Percentiles rank a stretch among this genome's conserved stretches.
Evolutionary conservation across 2,113 vertebrate species (phyloP).

Genomic region (Microcebus tavaratra): DNA sequence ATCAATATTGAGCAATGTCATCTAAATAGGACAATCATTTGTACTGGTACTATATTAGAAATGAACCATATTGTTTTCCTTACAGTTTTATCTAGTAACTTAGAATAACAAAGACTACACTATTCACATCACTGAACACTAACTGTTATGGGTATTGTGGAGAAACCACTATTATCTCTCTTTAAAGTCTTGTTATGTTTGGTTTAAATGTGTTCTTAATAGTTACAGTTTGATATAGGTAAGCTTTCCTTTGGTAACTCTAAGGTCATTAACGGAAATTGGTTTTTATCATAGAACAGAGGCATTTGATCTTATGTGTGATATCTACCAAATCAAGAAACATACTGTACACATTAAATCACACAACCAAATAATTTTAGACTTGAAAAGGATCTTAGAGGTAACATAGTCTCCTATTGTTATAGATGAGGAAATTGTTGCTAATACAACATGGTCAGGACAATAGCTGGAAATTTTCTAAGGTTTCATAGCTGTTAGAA

Average conservation of each 20-base stretch:
- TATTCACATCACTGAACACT: slow-evolving; percentile 21
- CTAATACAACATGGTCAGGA: slow-evolving; percentile 18
- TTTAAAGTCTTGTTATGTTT: slow-evolving; percentile 58
- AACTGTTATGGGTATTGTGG: slow-evolving; percentile 6
- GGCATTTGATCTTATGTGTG: slow-evolving; percentile 28
- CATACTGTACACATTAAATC: slow-evolving; percentile 53
- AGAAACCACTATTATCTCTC: slow-evolving; percentile 36
- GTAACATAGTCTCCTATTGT: background rate
- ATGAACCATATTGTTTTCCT: background rate
- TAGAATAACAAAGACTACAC: background rate
- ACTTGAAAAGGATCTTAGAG: slow-evolving; percentile 22
- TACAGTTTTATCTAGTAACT: slow-evolving; percentile 14
- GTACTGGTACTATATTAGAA: background rate
- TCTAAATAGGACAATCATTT: background rate
- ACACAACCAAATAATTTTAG: slow-evolving; percentile 40
- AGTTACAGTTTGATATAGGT: slow-evolving; percentile 42
- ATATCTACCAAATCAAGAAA: slow-evolving; percentile 55
- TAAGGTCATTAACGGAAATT: slow-evolving; percentile 48
- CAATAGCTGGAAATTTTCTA: slow-evolving; percentile 45
- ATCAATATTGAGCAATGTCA: background rate
- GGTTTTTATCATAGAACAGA: slow-evolving; percentile 52
- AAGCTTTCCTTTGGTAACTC: slow-evolving; percentile 31
- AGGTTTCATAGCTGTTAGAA: slow-evolving; percentile 49
- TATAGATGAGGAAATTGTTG: slow-evolving; percentile 13
- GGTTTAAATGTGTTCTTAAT: slow-evolving; percentile 70